phyloP scores from a whole-genome alignment of 1,140 invertebrate genomes.

The Patella vulgata region DNA sequence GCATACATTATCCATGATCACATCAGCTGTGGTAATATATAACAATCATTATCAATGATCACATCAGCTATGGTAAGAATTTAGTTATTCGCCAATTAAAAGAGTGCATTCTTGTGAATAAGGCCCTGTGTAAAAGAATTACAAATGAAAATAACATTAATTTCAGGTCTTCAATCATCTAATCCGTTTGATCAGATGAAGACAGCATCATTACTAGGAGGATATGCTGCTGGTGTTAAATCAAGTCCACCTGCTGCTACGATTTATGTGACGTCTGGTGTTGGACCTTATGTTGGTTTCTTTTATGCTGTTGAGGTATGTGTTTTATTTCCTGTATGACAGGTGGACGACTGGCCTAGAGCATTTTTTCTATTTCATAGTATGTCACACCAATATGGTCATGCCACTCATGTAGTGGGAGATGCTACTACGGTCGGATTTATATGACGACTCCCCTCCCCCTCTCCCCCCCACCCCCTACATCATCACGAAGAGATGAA shows the following conservation, averaged over 20 bases:
- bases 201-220: conserved; percentile 81
- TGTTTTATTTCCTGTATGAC: conserved; percentile 1
- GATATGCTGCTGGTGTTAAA: conserved; percentile 77
- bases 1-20: conserved; percentile 80
- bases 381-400: too few species aligned
- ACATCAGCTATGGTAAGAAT: too few species aligned
- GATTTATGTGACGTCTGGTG: conserved; percentile 82
- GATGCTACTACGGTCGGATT: too few species aligned
- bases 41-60: background rate
- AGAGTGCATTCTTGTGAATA: too few species aligned
- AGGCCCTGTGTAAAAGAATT: too few species aligned
- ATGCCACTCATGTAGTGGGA: too few species aligned
- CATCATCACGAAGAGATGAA: too few species aligned
- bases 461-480: background rate
- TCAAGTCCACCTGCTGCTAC: conserved; percentile 80
- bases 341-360: too few species aligned
- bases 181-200: conserved; percentile 88
- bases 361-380: too few species aligned
- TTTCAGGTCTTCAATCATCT: conserved; percentile 75
- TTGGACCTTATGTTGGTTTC: conserved; percentile 86
- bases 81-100: too few species aligned
- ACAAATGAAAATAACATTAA: too few species aligned
- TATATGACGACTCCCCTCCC: too few species aligned
- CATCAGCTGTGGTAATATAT: conserved; percentile 73
- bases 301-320: conserved; percentile 84